phyloP scores from a whole-genome alignment of 2,888 invertebrate genomes.

The Parnassius mnemosyne region DNA sequence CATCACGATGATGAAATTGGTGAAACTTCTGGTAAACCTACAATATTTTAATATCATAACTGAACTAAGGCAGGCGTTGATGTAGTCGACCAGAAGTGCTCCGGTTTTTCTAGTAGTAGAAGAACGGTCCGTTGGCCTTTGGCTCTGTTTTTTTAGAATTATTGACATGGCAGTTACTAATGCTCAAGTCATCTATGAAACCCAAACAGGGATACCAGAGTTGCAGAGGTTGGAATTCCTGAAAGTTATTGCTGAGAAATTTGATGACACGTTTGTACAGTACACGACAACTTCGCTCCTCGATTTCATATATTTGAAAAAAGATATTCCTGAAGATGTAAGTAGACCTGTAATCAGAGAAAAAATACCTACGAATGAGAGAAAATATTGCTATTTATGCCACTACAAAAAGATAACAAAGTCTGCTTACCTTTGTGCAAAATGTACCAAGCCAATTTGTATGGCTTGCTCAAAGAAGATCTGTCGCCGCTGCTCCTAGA shows the following conservation, averaged over 20 bases:
- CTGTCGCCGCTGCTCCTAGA: too few relatives aligned
- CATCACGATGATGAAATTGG: background rate
- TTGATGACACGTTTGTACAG: background rate
- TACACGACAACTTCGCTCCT: background rate
- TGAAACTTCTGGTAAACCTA: background rate
- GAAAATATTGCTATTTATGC: background rate
- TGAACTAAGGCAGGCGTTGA: background rate
- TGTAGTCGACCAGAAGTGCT: background rate
- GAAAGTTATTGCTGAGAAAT: background rate
- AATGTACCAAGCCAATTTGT: too few relatives aligned
- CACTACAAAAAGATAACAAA: conserved; percentile 27
- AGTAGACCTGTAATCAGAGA: background rate
- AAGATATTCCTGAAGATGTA: background rate
- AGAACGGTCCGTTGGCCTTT: background rate
- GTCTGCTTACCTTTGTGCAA: conserved; percentile 27
- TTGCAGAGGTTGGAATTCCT: background rate
- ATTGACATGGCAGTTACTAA: background rate
- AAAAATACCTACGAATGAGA: background rate
- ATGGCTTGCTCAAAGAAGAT: too few relatives aligned
- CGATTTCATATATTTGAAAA: background rate
- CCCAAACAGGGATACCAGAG: background rate
- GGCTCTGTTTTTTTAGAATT: background rate
- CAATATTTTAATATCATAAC: background rate
- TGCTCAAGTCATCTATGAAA: background rate
- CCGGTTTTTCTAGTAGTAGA: background rate